phyloP scores from a whole-genome alignment of 2,797 vertebrate species.

The Mustela erminea region DNA sequence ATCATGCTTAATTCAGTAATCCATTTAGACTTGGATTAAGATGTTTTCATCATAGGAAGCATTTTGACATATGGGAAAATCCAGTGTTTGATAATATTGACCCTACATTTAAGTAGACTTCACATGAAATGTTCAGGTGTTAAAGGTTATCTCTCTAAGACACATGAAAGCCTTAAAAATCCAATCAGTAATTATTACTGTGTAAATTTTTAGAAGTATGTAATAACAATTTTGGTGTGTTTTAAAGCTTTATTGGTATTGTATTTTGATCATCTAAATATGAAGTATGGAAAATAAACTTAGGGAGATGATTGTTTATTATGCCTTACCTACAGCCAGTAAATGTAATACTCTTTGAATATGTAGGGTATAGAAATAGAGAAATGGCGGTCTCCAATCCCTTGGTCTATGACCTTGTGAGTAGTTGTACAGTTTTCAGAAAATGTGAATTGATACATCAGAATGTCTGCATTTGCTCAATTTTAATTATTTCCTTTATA shows the following conservation, averaged over 20 bases:
- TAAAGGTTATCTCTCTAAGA: conserved; percentile 22
- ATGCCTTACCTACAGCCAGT: neutral
- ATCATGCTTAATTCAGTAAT: neutral
- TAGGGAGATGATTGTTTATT: neutral
- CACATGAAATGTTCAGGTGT: conserved; percentile 11
- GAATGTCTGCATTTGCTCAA: conserved; percentile 34
- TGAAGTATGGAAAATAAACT: neutral
- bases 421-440: neutral
- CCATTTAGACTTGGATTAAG: conserved; percentile 1
- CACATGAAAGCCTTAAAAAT: conserved; percentile 46
- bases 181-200: conserved; percentile 16
- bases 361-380: neutral
- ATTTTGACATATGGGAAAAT: neutral
- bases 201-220: neutral
- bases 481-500: neutral
- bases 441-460: neutral
- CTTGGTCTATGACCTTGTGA: neutral
- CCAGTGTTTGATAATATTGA: neutral
- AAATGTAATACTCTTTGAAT: neutral
- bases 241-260: conserved; percentile 19
- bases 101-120: neutral
- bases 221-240: conserved; percentile 14
- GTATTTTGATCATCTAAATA: neutral
- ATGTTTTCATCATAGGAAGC: neutral
- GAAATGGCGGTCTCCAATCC: neutral